Evolutionary conservation across 2,113 vertebrate genomes (phyloP).

Genomic region (Microcebus murinus): DNA sequence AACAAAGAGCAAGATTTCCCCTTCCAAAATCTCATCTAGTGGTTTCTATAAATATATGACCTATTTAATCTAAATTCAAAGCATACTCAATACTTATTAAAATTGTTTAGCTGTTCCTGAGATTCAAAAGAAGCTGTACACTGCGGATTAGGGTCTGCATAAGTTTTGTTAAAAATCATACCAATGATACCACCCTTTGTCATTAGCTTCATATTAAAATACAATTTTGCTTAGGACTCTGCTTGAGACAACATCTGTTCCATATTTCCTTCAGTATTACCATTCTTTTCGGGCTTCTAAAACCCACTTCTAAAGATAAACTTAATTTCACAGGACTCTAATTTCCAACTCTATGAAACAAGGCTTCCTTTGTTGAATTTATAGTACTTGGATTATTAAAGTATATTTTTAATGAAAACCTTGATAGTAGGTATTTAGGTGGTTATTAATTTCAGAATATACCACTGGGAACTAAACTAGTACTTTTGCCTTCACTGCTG

Average conservation of each 20-base stretch:
- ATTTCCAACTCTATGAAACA: slow-evolving; percentile 62
- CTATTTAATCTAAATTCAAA: slow-evolving; percentile 26
- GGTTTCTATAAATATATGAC: neutral
- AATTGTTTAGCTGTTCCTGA: neutral
- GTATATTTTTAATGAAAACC: slow-evolving; percentile 76
- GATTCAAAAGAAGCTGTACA: neutral
- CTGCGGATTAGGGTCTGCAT: neutral
- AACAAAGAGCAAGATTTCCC: slow-evolving; percentile 26
- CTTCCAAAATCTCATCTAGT: neutral
- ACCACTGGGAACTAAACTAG: slow-evolving; percentile 37
- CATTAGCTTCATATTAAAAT: slow-evolving; percentile 5
- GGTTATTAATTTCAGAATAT: slow-evolving; percentile 65
- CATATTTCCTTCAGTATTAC: slow-evolving; percentile 55
- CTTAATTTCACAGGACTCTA: slow-evolving; percentile 53
- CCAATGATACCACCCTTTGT: neutral
- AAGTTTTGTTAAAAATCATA: neutral
- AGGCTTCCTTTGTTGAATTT: slow-evolving; percentile 58
- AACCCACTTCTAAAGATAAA: slow-evolving; percentile 56
- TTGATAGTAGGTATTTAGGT: slow-evolving; percentile 64
- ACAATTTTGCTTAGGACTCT: slow-evolving; percentile 12
- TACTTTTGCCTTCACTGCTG: slow-evolving; percentile 55
- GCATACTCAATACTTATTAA: neutral
- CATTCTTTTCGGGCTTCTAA: slow-evolving; percentile 47
- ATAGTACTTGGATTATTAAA: neutral
- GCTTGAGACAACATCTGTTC: slow-evolving; percentile 68